Evolutionary conservation across 2,888 invertebrate species (phyloP).

Genomic region (Hirtodrosophila trivittata): DNA sequence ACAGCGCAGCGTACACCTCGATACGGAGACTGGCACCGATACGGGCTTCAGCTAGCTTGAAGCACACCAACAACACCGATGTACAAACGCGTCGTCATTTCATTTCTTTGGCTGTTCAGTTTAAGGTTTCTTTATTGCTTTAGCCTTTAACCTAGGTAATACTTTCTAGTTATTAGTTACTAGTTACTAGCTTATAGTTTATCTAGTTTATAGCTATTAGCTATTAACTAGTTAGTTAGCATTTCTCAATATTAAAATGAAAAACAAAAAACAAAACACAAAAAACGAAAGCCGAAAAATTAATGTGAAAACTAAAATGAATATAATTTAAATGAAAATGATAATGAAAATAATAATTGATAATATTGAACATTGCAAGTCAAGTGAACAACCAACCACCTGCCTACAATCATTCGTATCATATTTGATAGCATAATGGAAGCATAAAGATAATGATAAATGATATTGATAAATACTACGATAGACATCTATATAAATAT

Average conservation of each 20-base stretch:
- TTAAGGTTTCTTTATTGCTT: conserved; percentile 38
- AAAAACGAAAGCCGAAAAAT: conserved; percentile 1
- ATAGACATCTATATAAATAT: conserved; percentile 31
- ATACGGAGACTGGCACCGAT: conserved; percentile 17
- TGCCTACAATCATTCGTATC: conserved; percentile 78
- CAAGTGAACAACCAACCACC: conserved; percentile 79
- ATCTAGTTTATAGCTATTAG: conserved; percentile 7
- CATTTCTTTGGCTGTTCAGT: conserved; percentile 57
- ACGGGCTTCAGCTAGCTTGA: conserved; percentile 59
- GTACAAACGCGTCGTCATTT: conserved; percentile 10
- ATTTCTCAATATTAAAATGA: conserved; percentile 30
- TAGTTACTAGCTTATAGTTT: conserved; percentile 13
- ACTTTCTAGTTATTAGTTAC: conserved; percentile 15
- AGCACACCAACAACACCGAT: conserved; percentile 2
- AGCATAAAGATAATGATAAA: conserved; percentile 17
- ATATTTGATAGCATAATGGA: conserved; percentile 56
- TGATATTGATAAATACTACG: conserved; percentile 26
- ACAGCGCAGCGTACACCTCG: conserved; percentile 21
- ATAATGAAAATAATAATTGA: neutral
- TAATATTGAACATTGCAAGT: conserved; percentile 59
- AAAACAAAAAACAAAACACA: conserved; percentile 2
- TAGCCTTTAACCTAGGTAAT: conserved; percentile 40
- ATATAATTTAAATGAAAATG: conserved; percentile 3
- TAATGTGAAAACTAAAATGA: neutral
- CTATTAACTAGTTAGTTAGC: conserved; percentile 58